A percentile compares a stretch with the other conserved stretches of the same genome.
phyloP scores from a whole-genome alignment of 2,797 vertebrate species.

The Poeciliopsis gracilis region DNA sequence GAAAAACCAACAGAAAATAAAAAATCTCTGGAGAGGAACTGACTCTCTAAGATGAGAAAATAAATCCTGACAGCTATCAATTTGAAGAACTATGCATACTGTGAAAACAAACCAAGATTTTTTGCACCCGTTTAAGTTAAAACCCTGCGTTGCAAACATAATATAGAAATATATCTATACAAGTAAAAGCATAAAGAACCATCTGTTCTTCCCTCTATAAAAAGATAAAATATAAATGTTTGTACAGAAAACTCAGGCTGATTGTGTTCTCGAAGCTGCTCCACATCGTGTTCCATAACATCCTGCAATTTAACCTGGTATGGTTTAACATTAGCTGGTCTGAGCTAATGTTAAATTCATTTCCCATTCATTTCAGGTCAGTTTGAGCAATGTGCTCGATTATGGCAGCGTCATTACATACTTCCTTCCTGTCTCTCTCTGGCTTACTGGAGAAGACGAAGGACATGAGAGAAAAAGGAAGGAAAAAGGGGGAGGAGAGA shows the following conservation, averaged over 20 bases:
- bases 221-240: constrained; percentile 5
- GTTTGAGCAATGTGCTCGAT: constrained; percentile 72
- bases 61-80: background rate
- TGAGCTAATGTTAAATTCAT: too few species aligned
- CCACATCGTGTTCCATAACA: constrained; percentile 10
- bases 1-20: background rate
- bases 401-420: constrained; percentile 68
- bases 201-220: constrained; percentile 3
- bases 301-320: constrained; percentile 27
- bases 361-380: constrained; percentile 77
- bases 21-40: background rate
- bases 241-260: constrained; percentile 11
- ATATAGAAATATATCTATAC: background rate
- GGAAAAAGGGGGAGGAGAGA: constrained; percentile 24
- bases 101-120: background rate
- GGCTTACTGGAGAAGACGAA: constrained; percentile 41
- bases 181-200: background rate
- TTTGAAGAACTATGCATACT: background rate
- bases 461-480: constrained; percentile 21
- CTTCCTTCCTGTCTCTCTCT: constrained; percentile 68
- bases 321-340: constrained; percentile 60
- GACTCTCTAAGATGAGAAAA: background rate
- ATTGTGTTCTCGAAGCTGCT: constrained; percentile 12
- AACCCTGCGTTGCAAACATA: background rate
- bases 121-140: background rate